phyloP scores from a whole-genome alignment of 2,888 invertebrate genomes.

The Taenaris catops region DNA sequence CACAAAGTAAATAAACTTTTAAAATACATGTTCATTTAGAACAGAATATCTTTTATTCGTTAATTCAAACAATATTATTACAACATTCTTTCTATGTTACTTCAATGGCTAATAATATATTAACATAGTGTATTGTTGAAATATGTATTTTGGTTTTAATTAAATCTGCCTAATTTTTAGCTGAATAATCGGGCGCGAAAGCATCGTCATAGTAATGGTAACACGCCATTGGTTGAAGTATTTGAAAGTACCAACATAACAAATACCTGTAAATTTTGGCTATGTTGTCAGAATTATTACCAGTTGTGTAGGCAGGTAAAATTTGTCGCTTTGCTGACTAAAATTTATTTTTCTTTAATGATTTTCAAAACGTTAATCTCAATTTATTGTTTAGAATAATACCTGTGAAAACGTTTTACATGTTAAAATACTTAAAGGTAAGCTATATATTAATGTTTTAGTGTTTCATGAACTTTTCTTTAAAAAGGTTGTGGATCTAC shows the following conservation, averaged over 20 bases:
- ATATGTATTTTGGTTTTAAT: constrained; percentile 10
- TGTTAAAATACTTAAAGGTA: constrained; percentile 40
- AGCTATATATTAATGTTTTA: constrained; percentile 44
- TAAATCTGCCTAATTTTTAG: constrained; percentile 45
- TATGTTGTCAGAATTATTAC: constrained; percentile 74
- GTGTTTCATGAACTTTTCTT: constrained; percentile 70
- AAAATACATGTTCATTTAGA: too few relatives aligned
- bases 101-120: too few relatives aligned
- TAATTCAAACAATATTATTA: too few relatives aligned
- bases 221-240: constrained; percentile 49
- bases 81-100: too few relatives aligned
- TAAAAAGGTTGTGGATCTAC: constrained; percentile 69
- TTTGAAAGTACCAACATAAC: constrained; percentile 60
- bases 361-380: constrained; percentile 48
- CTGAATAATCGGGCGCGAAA: constrained; percentile 68
- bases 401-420: constrained; percentile 36
- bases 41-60: too few relatives aligned
- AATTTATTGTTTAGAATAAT: constrained; percentile 44
- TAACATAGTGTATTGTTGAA: too few relatives aligned
- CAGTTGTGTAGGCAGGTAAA: constrained; percentile 74
- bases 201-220: constrained; percentile 52
- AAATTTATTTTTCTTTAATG: constrained; percentile 68
- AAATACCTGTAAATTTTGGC: constrained; percentile 48
- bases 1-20: neutral
- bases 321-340: constrained; percentile 58